A percentile compares a stretch with the other conserved stretches of the same genome.
These are phyloP conservation scores for Polydrusus cervinus DNA, from an alignment of 2,888 invertebrate genomes.

Conservation along the genomic window DNA sequence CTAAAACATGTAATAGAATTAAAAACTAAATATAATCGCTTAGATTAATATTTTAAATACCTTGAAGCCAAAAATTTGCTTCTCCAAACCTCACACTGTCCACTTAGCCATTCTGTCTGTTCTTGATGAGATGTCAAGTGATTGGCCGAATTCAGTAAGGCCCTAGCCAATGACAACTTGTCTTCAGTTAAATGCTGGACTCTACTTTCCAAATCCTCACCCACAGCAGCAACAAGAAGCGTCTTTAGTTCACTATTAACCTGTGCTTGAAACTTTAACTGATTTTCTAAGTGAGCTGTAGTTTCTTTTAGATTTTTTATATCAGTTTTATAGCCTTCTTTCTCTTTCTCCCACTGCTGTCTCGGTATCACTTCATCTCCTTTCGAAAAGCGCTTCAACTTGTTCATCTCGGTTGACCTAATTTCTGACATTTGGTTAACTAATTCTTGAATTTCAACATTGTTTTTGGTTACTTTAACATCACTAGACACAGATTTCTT, in stretches of 20 bases:
- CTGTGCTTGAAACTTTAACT: constrained; percentile 90
- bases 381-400: constrained; percentile 69
- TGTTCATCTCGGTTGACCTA: constrained; percentile 77
- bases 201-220: constrained; percentile 92
- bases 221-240: constrained; percentile 88
- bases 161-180: constrained; percentile 89
- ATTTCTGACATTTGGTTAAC: constrained; percentile 83
- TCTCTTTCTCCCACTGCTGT: constrained; percentile 71
- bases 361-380: constrained; percentile 68
- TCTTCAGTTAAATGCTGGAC: constrained; percentile 95
- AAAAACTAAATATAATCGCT: not conserved
- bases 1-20: constrained; percentile 72
- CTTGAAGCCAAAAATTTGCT: constrained; percentile 96
- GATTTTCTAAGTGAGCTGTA: constrained; percentile 83
- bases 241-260: constrained; percentile 63
- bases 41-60: constrained; percentile 69
- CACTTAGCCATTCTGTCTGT: constrained; percentile 93
- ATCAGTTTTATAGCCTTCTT: constrained; percentile 75
- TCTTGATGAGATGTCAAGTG: constrained; percentile 92
- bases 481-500: constrained; percentile 60
- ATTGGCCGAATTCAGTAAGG: constrained; percentile 88
- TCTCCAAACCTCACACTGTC: constrained; percentile 97
- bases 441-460: constrained; percentile 75
- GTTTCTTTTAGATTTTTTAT: constrained; percentile 79
- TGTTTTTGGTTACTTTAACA: constrained; percentile 69